Conservation (phyloP, 1,140 invertebrate genomes). For the Helicoverpa zea region DNA sequence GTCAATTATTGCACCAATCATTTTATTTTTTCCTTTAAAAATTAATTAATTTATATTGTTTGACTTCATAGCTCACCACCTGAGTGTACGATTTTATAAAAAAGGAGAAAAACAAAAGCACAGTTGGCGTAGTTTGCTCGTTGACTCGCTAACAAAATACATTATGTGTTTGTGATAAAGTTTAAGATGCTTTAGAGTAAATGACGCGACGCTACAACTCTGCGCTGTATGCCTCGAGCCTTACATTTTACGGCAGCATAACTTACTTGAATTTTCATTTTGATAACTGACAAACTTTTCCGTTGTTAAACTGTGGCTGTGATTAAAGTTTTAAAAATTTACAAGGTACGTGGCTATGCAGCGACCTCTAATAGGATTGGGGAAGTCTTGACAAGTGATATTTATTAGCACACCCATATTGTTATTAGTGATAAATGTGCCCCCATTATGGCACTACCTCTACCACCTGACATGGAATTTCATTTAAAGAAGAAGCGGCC, state of each 20-base stretch:
- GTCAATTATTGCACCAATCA: not conserved
- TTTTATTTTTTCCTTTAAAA: not conserved
- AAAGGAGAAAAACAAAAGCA: no score
- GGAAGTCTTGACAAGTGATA: slow-evolving; percentile 65
- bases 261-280: slow-evolving; percentile 35
- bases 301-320: slow-evolving; percentile 33
- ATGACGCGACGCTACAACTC: no score
- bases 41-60: no score
- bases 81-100: no score
- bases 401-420: slow-evolving; percentile 68
- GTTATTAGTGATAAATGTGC: slow-evolving; percentile 68
- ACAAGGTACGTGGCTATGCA: not conserved
- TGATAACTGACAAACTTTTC: slow-evolving; percentile 33
- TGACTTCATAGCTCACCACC: no score
- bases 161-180: no score
- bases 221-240: no score
- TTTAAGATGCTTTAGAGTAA: no score
- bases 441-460: slow-evolving; percentile 59
- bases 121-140: no score
- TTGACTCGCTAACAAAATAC: no score
- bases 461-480: slow-evolving; percentile 75
- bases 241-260: slow-evolving; percentile 34
- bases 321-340: slow-evolving; percentile 53
- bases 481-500: slow-evolving; percentile 72
- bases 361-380: slow-evolving; percentile 55